phyloP scores from a whole-genome alignment of 2,113 vertebrate species.

The Lagenorhynchus albirostris region DNA sequence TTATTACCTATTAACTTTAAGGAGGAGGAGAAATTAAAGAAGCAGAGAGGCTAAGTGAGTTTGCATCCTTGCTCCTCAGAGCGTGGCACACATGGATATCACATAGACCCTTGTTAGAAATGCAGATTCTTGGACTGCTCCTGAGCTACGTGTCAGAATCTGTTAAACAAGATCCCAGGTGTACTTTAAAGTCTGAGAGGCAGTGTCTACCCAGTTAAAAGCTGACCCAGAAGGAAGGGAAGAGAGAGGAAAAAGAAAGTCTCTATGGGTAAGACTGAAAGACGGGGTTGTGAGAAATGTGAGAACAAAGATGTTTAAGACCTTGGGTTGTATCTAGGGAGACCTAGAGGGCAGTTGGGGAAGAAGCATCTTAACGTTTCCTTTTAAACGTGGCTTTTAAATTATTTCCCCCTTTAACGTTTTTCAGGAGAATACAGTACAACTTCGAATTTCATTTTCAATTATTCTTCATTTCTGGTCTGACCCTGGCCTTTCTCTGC shows the following conservation, averaged over 20 bases:
- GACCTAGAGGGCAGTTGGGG: background rate
- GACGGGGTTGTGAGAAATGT: rapidly evolving
- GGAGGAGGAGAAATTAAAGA: background rate
- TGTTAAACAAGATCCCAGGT: background rate
- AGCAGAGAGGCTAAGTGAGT: background rate
- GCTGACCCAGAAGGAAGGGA: background rate
- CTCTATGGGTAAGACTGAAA: background rate
- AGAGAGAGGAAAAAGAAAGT: background rate
- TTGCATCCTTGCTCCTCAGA: background rate
- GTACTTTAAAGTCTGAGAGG: background rate
- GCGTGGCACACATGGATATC: background rate
- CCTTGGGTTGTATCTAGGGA: background rate
- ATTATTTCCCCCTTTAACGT: background rate
- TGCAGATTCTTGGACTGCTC: background rate
- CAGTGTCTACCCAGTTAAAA: background rate
- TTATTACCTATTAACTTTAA: background rate
- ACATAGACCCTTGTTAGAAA: background rate
- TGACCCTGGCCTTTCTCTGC: background rate
- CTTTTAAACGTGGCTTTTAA: background rate
- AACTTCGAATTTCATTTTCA: slow-evolving; percentile 6
- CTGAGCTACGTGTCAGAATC: background rate
- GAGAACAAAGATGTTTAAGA: background rate
- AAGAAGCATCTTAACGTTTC: background rate
- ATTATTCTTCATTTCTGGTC: background rate
- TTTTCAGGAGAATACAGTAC: background rate